Base-by-base conservation (phyloP, 2,797 vertebrate species). In the Cottoperca gobio region DNA sequence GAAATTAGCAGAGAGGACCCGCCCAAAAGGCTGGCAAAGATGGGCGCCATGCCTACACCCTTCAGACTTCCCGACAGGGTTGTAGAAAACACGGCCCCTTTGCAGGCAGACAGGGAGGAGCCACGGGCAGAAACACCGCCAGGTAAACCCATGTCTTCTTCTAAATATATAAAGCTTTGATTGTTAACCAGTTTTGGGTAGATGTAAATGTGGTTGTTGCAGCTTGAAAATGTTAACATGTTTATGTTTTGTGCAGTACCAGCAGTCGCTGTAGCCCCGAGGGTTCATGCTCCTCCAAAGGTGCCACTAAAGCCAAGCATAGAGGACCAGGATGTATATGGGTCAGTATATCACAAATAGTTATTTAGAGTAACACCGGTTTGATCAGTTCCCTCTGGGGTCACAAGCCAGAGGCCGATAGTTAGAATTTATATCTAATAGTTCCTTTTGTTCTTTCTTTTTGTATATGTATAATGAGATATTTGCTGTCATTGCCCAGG, bases 261-360 rank as follows among this genome's bases (percentile, higher is more conserved):
- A 61, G 87, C 79, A 3, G 78, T 81, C 7, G 40, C 31, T 50
- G 60, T 72, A 0, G 77, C 73, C 8, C 87, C 91, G 6, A 94
- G 91, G 68, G 8, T 85, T 60, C 92, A 90, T 2, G 76, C 72
- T 63, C 82, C 81, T 55, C 93, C 75, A 70, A 97, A 95, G 89
- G 78, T 92, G 2, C 93, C 95, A 43, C 91, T 97, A 19, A 96
- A 93, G 53, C 96, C 98, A 1, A 97, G 93, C 81, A 49, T 89
- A 2, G 97, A 99, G 76, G 98, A 99, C 90, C 95, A 95, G 91
- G 97, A 97, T 33, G 94, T 97, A 35, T 99, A 97, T 16, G 98
- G 98, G 98, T 99, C 83, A 83, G 90, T 83, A 10, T 19, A 43
- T 21, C 11, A 13, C 17, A 4, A 23, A 11, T 11, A 2, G 3